Evolutionary conservation across 1,140 invertebrate species (phyloP).

Genomic region (Drosophila lowei): DNA sequence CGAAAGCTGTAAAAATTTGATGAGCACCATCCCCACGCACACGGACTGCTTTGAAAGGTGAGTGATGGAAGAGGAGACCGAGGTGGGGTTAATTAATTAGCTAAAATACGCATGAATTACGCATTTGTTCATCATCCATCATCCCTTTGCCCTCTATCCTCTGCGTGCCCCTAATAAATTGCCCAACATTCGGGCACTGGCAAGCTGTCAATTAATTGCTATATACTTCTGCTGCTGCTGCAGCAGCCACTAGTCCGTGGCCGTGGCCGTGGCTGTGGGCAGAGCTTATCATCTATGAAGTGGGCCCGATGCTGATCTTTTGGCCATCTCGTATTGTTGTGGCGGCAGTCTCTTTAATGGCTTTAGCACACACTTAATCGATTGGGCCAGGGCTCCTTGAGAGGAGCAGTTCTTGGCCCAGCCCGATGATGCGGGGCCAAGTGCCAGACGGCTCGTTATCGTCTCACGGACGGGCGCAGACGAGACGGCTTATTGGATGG

Average conservation of each 20-base stretch:
- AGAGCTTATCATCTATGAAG: constrained; percentile 38
- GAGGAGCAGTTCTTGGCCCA: constrained; percentile 1
- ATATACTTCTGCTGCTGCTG: not conserved
- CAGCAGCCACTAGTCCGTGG: too few species aligned
- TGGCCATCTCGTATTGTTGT: constrained; percentile 43
- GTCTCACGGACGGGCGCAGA: constrained; percentile 14
- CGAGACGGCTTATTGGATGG: constrained; percentile 30
- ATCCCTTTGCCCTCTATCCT: not conserved
- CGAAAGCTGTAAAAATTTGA: too few species aligned
- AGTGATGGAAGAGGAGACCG: not conserved
- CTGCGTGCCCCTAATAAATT: constrained; percentile 42
- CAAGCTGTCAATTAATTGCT: constrained; percentile 64
- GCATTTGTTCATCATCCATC: constrained; percentile 36
- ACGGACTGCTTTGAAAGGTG: not conserved
- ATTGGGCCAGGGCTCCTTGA: constrained; percentile 31
- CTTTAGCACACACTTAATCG: constrained; percentile 65
- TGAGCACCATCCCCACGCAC: too few species aligned
- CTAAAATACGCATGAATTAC: constrained; percentile 58
- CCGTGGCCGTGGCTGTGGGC: constrained; percentile 20
- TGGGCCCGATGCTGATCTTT: constrained; percentile 34
- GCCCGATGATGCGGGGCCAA: constrained; percentile 45
- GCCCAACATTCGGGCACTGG: constrained; percentile 33
- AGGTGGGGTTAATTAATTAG: constrained; percentile 62
- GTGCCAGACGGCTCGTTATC: constrained; percentile 60
- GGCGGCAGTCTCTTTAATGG: constrained; percentile 36